A percentile compares a stretch with the other conserved stretches of the same genome.
Conservation (phyloP, 2,797 vertebrate genomes). For the Xyrichtys novacula region DNA sequence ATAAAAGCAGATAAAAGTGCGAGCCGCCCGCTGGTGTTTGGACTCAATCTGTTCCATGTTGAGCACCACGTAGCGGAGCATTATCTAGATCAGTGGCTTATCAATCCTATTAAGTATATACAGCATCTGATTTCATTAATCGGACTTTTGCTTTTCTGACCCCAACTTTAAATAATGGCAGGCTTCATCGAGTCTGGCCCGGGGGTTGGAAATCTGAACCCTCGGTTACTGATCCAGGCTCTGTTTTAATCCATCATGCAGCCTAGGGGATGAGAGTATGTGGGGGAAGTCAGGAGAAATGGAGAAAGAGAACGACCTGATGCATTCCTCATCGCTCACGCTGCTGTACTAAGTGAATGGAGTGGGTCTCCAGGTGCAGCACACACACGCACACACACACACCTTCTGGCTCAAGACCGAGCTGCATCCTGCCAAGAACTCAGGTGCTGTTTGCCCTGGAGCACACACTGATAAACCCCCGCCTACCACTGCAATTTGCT, state of each 20-base stretch:
- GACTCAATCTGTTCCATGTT: constrained; percentile 37
- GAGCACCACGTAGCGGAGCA: constrained; percentile 8
- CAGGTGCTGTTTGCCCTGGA: constrained; percentile 26
- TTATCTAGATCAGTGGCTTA: constrained; percentile 51
- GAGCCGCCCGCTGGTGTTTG: constrained; percentile 28
- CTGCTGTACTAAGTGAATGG: constrained; percentile 36
- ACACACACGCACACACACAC: constrained; percentile 14
- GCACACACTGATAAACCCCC: constrained; percentile 22
- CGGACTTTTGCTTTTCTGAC: constrained; percentile 53
- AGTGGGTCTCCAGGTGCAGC: constrained; percentile 8
- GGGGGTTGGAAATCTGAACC: constrained; percentile 51
- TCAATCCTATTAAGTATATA: constrained; percentile 52
- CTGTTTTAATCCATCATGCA: constrained; percentile 66
- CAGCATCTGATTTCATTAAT: constrained; percentile 54
- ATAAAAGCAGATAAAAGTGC: constrained; percentile 47
- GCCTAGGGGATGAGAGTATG: constrained; percentile 17
- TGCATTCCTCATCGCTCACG: constrained; percentile 36
- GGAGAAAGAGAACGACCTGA: constrained; percentile 31
- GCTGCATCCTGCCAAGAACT: constrained; percentile 8
- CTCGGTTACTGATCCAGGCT: constrained; percentile 55
- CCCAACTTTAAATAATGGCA: constrained; percentile 59
- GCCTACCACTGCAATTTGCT: constrained; percentile 24
- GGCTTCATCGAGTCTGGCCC: constrained; percentile 43
- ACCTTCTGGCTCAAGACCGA: constrained; percentile 15
- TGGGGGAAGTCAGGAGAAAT: constrained; percentile 1